Percentiles rank a stretch among this genome's conserved stretches.
Conservation (phyloP, 2,113 vertebrate species). For the Alces alces region DNA sequence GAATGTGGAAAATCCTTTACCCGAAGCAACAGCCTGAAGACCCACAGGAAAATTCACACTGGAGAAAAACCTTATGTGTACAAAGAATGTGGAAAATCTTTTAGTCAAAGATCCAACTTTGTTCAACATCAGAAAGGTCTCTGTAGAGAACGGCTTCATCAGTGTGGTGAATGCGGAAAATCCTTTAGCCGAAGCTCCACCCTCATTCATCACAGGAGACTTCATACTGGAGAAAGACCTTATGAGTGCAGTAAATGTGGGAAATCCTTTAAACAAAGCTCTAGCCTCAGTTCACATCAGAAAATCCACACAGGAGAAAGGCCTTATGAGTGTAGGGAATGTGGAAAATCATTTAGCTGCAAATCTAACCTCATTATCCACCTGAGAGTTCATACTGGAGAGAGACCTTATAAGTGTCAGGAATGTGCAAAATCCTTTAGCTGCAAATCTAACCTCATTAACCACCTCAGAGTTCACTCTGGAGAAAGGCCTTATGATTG, state of each 20-base stretch:
- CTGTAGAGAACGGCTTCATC: neutral
- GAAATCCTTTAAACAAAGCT: neutral
- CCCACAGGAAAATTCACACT: neutral
- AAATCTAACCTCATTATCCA: conserved; percentile 44
- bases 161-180: neutral
- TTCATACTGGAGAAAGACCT: neutral
- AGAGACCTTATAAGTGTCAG: conserved; percentile 25
- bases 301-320: neutral
- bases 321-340: neutral
- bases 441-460: conserved; percentile 41
- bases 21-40: neutral
- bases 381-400: conserved; percentile 53
- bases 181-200: neutral
- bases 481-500: conserved; percentile 53
- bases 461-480: conserved; percentile 53
- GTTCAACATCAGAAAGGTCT: neutral
- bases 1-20: conserved; percentile 34
- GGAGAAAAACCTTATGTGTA: neutral
- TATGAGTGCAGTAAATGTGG: neutral
- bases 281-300: neutral
- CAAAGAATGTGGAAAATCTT: neutral
- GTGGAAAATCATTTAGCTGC: conserved; percentile 39
- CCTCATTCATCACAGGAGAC: neutral
- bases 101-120: neutral
- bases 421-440: conserved; percentile 55